phyloP scores from a whole-genome alignment of 1,140 invertebrate genomes.

The Aphaenogaster ashmeadi region DNA sequence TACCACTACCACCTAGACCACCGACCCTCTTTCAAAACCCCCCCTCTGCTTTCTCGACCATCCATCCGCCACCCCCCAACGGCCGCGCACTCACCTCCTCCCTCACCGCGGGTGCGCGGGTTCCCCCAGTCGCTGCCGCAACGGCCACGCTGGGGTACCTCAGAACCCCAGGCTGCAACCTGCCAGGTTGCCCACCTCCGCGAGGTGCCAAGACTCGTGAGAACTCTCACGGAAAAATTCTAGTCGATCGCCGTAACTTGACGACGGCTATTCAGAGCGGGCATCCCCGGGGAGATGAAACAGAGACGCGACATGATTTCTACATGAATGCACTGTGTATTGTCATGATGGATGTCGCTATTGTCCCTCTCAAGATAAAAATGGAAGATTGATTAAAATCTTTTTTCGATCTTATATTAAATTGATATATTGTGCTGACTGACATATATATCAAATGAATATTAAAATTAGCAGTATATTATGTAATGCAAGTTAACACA shows the following conservation, averaged over 20 bases:
- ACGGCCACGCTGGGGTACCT: slow-evolving; percentile 86
- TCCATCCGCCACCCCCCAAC: slow-evolving; percentile 52
- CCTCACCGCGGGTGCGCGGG: slow-evolving; percentile 85
- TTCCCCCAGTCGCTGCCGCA: slow-evolving; percentile 86
- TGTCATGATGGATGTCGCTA: background rate
- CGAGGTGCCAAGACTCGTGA: slow-evolving; percentile 77
- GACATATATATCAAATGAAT: background rate
- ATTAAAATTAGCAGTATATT: background rate
- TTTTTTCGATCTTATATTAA: background rate
- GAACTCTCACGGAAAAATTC: slow-evolving; percentile 78
- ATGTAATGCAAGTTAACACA: background rate
- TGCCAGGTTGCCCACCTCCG: slow-evolving; percentile 68
- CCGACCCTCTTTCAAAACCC: slow-evolving; percentile 85
- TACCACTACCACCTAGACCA: slow-evolving; percentile 72
- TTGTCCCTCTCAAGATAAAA: background rate
- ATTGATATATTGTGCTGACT: background rate
- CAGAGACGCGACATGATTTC: slow-evolving; percentile 43
- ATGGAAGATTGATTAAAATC: slow-evolving; percentile 16
- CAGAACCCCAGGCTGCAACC: slow-evolving; percentile 83
- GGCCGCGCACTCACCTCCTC: slow-evolving; percentile 75
- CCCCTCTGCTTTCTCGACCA: slow-evolving; percentile 75
- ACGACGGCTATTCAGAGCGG: slow-evolving; percentile 53
- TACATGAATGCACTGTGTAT: slow-evolving; percentile 19
- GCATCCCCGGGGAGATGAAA: slow-evolving; percentile 30
- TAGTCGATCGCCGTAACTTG: slow-evolving; percentile 69